Evolutionary conservation across 2,888 invertebrate genomes (phyloP), one percentile per base, ranked within the genome.

Genomic region (Penaeus monodon): DNA sequence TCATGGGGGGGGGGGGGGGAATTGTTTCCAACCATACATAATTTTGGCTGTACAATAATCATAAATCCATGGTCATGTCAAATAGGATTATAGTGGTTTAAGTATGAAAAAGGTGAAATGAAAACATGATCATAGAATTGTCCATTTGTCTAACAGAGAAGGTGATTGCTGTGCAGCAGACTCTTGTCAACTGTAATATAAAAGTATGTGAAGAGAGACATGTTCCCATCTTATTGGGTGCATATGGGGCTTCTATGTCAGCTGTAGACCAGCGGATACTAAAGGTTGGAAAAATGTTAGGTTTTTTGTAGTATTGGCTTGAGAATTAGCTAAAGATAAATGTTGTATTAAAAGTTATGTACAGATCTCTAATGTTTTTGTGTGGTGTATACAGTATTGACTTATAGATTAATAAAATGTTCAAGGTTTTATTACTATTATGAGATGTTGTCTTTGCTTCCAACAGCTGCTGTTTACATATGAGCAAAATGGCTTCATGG

Each of bases 221-320:
- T 76, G 68, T 88, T 66, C 84, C 88, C 27, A 78, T 88, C n/a
- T 63, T 88, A n/a, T 65, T 88, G 38, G 81, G 88, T 17, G 88
- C 88, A 20, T 88, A 88, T 66, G 81, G 68, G 22, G 88, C 84
- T 22, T 84, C 88, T 27, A 88, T 88, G 88, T 88, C 88, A 57
- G 24, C 83, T 44, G 74, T 84, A n/a, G 88, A 88, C 27, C 88
- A 88, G 44, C 77, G 80, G n/a, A 88, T 88, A 22, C 49, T 88
- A 57, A 88, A 74, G 79, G 87, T 87, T 27, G n/a, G 70, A 20
- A 57, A 57, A 17, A 3, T 17, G 17, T 1, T 17, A 20, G 57
- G 17, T 57, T 57, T 57, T 57, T 4, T 57, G 14, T 57, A 57
- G 57, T 57, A 17, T 17, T 17, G 14, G 57, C 57, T 57, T 57